Conservation (phyloP, 53 echinoderm and acorn worm genomes). For the Luidia sarsii region DNA sequence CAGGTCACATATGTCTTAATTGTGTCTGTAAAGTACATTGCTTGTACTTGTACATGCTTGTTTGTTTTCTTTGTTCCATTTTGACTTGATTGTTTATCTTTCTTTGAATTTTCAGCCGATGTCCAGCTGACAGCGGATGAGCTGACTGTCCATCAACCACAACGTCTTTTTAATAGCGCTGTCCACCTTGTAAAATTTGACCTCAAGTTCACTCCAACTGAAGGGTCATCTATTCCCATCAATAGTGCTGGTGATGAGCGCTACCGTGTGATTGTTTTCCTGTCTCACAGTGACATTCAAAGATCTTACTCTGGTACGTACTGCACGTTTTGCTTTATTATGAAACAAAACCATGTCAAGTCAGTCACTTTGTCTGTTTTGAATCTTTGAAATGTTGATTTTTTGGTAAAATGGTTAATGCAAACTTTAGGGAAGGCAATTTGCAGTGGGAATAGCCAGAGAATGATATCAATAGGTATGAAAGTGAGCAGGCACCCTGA, state of each 20-base stretch:
- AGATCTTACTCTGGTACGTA: slow-evolving; percentile 7
- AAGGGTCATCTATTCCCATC: slow-evolving; percentile 23
- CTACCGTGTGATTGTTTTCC: slow-evolving; percentile 37
- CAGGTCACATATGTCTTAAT: no score
- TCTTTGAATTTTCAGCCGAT: slow-evolving; percentile 15
- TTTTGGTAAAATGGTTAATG: neutral
- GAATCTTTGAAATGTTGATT: neutral
- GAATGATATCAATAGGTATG: no score
- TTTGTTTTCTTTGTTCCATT: no score
- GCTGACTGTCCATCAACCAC: neutral
- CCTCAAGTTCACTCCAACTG: slow-evolving; percentile 41
- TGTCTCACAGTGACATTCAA: slow-evolving; percentile 27
- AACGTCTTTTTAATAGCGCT: slow-evolving; percentile 5
- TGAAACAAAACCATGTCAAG: no score
- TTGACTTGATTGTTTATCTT: no score
- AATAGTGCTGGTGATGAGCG: slow-evolving; percentile 46
- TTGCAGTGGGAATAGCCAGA: no score
- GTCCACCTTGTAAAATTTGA: slow-evolving; percentile 34
- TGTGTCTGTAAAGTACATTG: no score
- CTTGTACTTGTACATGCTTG: no score
- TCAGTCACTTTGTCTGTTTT: neutral
- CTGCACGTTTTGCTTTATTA: no score
- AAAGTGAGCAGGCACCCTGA: no score
- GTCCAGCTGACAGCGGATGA: slow-evolving; percentile 17
- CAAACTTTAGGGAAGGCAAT: neutral